These are phyloP conservation scores for Eretmocerus hayati DNA, from an alignment of 2,888 invertebrate species.

Conservation along the genomic window DNA sequence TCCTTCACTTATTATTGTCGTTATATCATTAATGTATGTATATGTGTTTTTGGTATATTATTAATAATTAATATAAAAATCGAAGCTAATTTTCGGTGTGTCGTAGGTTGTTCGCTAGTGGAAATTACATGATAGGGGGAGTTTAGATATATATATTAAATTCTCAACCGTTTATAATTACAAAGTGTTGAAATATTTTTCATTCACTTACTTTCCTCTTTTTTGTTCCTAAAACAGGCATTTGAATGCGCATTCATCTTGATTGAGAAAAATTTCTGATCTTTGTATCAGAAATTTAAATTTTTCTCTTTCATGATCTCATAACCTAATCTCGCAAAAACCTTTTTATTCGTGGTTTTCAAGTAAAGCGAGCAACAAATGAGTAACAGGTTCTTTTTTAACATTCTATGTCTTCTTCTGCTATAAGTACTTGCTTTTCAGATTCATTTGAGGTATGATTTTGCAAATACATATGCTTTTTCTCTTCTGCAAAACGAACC, in stretches of 20 bases:
- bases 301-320: too few species aligned
- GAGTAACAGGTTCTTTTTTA: constrained; percentile 17
- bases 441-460: too few species aligned
- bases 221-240: constrained; percentile 12
- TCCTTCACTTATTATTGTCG: constrained; percentile 22
- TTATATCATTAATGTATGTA: constrained; percentile 20
- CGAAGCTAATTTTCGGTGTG: constrained; percentile 23
- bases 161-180: constrained; percentile 16
- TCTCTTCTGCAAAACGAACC: too few species aligned
- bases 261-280: too few species aligned
- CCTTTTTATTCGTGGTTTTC: constrained; percentile 1
- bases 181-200: constrained; percentile 17
- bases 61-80: constrained; percentile 23
- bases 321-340: constrained; percentile 11
- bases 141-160: constrained; percentile 20
- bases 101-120: constrained; percentile 24
- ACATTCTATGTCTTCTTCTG: too few species aligned
- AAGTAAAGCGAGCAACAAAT: constrained; percentile 15
- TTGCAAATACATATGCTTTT: too few species aligned
- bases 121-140: constrained; percentile 23
- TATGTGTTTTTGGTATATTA: constrained; percentile 13
- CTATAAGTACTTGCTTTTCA: too few species aligned
- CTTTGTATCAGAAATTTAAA: too few species aligned
- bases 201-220: constrained; percentile 5
- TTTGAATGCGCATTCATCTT: too few species aligned